Evolutionary conservation across 2,888 invertebrate species (phyloP).

Genomic region (Nephrotoma guestfalica): DNA sequence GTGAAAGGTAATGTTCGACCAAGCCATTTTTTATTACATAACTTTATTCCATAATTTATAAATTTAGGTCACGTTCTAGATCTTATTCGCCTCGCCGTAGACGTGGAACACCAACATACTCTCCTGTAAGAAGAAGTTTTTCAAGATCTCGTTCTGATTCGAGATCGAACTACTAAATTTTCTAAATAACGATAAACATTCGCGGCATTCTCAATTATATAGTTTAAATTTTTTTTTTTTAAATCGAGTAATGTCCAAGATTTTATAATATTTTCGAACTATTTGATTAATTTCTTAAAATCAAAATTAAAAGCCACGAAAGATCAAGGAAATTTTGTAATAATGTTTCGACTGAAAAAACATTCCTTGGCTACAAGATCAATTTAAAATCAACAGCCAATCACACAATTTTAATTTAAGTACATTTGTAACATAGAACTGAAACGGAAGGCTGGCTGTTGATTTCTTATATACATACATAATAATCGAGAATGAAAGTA

Average conservation of each 20-base stretch:
- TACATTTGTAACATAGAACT: background rate
- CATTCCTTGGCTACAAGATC: background rate
- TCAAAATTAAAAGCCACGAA: background rate
- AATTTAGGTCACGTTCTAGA: constrained; percentile 45
- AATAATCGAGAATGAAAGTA: background rate
- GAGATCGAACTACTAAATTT: constrained; percentile 35
- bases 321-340: background rate
- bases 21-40: background rate
- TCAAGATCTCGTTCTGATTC: constrained; percentile 65
- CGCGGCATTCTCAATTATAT: background rate
- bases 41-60: constrained; percentile 15
- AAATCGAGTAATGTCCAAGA: background rate
- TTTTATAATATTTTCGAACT: background rate
- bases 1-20: constrained; percentile 34
- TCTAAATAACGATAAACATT: background rate
- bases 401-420: background rate
- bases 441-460: background rate
- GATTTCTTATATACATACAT: background rate
- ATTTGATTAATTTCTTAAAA: background rate
- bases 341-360: background rate
- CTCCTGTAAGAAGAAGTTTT: constrained; percentile 77
- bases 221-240: background rate
- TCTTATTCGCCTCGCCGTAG: constrained; percentile 67
- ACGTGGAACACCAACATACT: constrained; percentile 86
- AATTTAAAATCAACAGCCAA: background rate